Conservation (phyloP, 2,113 vertebrate species). For the Oncorhynchus kisutch region DNA sequence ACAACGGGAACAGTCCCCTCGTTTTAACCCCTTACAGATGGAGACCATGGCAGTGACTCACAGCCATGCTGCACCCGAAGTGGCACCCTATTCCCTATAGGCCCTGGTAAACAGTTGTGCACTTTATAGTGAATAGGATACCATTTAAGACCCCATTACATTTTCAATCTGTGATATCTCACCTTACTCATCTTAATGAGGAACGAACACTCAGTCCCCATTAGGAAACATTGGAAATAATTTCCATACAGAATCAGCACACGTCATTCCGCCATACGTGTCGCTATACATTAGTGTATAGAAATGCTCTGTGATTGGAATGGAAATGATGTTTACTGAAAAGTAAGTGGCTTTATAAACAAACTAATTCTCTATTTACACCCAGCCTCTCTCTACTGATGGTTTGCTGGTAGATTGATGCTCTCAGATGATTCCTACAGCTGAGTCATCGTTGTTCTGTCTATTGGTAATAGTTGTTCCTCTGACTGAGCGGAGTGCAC, state of each 20-base stretch:
- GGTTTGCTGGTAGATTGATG: too few species aligned
- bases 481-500: not conserved
- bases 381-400: too few species aligned
- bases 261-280: not conserved
- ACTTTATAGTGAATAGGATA: too few species aligned
- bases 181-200: not conserved
- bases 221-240: not conserved
- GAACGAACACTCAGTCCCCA: not conserved
- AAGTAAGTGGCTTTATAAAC: too few species aligned
- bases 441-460: not conserved
- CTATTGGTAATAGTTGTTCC: not conserved
- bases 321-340: too few species aligned
- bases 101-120: too few species aligned
- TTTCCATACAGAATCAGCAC: conserved; percentile 2
- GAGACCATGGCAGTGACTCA: conserved; percentile 3
- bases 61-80: not conserved
- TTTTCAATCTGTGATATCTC: conserved; percentile 25
- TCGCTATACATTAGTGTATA: too few species aligned
- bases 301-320: too few species aligned
- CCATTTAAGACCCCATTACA: not conserved
- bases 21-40: conserved; percentile 45
- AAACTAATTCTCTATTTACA: too few species aligned
- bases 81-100: too few species aligned
- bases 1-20: conserved; percentile 16
- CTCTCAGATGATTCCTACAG: too few species aligned